Base-by-base conservation (phyloP, 2,888 invertebrate genomes). In the Thecocarcelia acutangulata region DNA sequence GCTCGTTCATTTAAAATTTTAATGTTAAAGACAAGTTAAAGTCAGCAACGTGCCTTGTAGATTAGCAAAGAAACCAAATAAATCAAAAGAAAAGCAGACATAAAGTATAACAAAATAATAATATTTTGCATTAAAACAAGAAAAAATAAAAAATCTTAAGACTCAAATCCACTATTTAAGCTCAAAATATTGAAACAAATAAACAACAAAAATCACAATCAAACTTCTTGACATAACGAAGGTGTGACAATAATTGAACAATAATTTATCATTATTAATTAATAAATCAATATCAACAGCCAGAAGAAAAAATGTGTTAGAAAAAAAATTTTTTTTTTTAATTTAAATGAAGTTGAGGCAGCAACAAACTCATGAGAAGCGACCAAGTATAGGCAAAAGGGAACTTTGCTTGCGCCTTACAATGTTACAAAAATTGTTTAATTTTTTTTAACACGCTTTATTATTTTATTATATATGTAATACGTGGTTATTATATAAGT, bases 241-340 rank as follows among this genome's bases (percentile, higher is more conserved):
- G 82, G 82, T 82, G 82, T 78, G 82, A 82, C 78, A 78, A 74
- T 82, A 82, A 82, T 82, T 82, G 82, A 82, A 82, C 64, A 82
- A 82, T 78, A 82, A 82, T 82, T 82, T 78, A 82, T 82, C 82
- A 82, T 82, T 78, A 74, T 70, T 82, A 82, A 82, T 82, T 78
- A 78, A 74, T 78, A 82, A 82, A 82, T 82, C 69, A 69, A 73
- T 59, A 70, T 40, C 46, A 61, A 50, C 28, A 79, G 24, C 21
- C 13, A 59, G 52, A 21, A 33, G 50, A 19, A n/a, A 48, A 68
- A 44, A 3, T 11, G 19, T 28, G 50, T 12, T 15, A 44, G 50
- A 40, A 52, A 54, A 17, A 28, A 54, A 56, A 5, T 33, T 6
- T 9, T n/a, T 24, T 61, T 50, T 69, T 52, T 21, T 52, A 61